A percentile compares a stretch with the other conserved stretches of the same genome.
phyloP scores from a whole-genome alignment of 2,888 invertebrate species.

The Stenodema calcarata region DNA sequence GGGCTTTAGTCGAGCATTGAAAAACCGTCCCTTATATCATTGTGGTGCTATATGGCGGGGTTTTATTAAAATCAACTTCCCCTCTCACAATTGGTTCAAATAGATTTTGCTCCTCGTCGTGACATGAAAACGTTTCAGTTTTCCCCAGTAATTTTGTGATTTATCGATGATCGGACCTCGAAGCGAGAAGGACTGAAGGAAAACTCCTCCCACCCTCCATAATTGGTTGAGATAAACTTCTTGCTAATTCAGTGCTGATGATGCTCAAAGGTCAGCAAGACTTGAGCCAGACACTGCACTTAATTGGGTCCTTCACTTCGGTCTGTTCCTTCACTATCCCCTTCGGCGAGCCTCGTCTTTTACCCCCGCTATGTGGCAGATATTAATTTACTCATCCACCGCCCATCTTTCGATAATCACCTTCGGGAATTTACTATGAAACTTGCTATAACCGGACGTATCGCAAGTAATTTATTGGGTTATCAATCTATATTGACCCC shows the following conservation, averaged over 20 bases:
- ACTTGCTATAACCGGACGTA: background rate
- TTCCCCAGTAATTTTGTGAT: background rate
- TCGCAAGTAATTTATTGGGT: no score
- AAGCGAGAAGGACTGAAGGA: background rate
- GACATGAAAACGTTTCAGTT: background rate
- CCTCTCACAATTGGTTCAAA: no score
- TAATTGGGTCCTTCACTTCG: slow-evolving; percentile 49
- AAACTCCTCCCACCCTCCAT: background rate
- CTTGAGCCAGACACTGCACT: slow-evolving; percentile 37
- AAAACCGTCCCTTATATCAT: no score
- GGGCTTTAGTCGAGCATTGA: no score
- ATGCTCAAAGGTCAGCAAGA: slow-evolving; percentile 42
- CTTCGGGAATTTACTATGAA: slow-evolving; percentile 1
- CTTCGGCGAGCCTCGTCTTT: background rate
- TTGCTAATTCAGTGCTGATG: slow-evolving; percentile 52
- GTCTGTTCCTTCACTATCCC: background rate
- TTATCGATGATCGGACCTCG: background rate
- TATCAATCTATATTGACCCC: background rate
- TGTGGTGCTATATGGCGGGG: no score
- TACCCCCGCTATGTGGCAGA: background rate
- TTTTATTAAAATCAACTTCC: no score
- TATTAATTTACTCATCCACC: slow-evolving; percentile 3
- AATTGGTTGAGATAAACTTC: slow-evolving; percentile 51
- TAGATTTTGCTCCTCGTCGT: background rate
- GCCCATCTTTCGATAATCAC: background rate